Conservation (phyloP, 2,888 invertebrate species). For the Tenthredo scrophulariae region DNA sequence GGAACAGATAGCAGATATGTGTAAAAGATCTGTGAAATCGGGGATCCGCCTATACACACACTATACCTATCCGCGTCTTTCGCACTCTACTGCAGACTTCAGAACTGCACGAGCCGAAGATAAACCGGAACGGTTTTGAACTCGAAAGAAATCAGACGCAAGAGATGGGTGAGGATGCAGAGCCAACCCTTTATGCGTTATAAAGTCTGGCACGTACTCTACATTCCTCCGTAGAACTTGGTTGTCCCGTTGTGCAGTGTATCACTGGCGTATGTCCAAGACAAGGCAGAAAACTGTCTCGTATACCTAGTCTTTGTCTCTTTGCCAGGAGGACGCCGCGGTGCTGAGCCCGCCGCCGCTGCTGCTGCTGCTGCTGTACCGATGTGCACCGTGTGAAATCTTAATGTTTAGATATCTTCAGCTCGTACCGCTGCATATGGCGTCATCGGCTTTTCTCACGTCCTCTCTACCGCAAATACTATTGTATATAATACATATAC, state of each 20-base stretch:
- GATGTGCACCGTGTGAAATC: constrained; percentile 28
- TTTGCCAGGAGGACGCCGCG: constrained; percentile 5
- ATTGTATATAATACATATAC: neutral
- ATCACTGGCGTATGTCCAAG: constrained; percentile 50
- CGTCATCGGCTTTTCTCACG: constrained; percentile 14
- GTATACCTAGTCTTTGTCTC: constrained; percentile 43
- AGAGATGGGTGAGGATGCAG: constrained; percentile 13
- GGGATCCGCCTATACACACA: neutral
- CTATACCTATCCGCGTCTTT: neutral
- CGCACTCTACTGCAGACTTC: constrained; percentile 3
- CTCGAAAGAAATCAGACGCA: constrained; percentile 34
- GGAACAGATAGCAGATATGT: neutral
- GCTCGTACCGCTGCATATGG: constrained; percentile 25
- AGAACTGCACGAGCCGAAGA: constrained; percentile 29
- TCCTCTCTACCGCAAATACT: neutral
- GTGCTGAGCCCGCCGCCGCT: neutral
- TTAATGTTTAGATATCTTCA: constrained; percentile 42
- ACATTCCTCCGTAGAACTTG: constrained; percentile 38
- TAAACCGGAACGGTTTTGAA: constrained; percentile 42
- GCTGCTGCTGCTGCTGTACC: constrained; percentile 1
- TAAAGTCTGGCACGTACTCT: constrained; percentile 46
- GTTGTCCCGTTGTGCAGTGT: constrained; percentile 43
- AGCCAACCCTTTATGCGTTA: constrained; percentile 47
- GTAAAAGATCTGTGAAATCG: constrained; percentile 41
- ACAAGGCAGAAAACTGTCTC: constrained; percentile 46